phyloP scores from a whole-genome alignment of 2,113 vertebrate genomes.

The Dromas ardeola region DNA sequence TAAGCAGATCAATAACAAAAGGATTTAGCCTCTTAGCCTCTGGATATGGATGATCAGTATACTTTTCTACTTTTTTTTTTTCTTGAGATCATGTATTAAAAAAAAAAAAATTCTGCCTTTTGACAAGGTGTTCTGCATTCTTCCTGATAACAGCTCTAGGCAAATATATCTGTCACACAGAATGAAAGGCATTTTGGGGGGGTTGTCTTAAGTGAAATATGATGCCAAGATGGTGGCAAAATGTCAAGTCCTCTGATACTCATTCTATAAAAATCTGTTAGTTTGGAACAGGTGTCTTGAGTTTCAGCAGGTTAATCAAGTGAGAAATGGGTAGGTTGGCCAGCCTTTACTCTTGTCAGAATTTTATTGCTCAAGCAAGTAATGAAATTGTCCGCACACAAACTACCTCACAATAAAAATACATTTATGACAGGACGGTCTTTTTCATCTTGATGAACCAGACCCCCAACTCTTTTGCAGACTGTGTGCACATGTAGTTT shows the following conservation, averaged over 20 bases:
- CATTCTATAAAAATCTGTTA: conserved; percentile 1
- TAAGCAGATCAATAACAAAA: not conserved
- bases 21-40: not conserved
- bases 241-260: not conserved
- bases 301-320: conserved; percentile 37
- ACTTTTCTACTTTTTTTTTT: not conserved
- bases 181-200: not conserved
- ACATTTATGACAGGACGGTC: not conserved
- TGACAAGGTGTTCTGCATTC: conserved; percentile 43
- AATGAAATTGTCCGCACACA: conserved; percentile 43
- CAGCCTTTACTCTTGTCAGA: not conserved
- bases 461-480: not conserved
- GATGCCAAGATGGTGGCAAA: not conserved
- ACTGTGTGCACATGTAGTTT: not conserved
- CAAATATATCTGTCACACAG: not conserved
- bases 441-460: conserved; percentile 31
- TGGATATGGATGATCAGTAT: not conserved
- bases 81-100: not conserved
- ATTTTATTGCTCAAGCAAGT: conserved; percentile 26
- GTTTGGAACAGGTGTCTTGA: conserved; percentile 21
- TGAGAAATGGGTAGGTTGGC: not conserved
- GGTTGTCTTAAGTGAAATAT: not conserved
- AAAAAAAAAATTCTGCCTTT: not conserved
- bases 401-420: conserved; percentile 29
- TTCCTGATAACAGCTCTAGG: conserved; percentile 27